Conservation (phyloP, 2,888 invertebrate species). For the Neoaliturus tenellus region DNA sequence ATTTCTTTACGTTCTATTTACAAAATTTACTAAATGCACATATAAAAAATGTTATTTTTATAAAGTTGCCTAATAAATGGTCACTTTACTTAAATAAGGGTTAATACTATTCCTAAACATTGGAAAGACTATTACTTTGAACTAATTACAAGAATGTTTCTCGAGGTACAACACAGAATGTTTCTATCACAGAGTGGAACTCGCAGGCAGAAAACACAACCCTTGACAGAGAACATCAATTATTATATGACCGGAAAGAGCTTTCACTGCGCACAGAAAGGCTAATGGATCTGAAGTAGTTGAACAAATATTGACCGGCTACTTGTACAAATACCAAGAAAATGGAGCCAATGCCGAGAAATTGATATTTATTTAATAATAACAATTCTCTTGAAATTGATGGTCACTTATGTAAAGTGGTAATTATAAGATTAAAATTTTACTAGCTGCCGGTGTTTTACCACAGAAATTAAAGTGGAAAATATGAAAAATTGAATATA, state of each 20-base stretch:
- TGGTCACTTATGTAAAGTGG: neutral
- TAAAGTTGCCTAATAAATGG: too few species aligned
- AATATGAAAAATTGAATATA: too few species aligned
- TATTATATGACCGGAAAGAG: conserved; percentile 33
- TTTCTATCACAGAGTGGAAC: neutral
- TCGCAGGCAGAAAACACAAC: neutral
- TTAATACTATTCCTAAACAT: too few species aligned
- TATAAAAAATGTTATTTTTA: too few species aligned
- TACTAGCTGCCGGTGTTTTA: too few species aligned
- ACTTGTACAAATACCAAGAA: conserved; percentile 5
- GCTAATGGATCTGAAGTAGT: conserved; percentile 33
- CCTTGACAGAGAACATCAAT: conserved; percentile 23
- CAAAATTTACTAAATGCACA: too few species aligned
- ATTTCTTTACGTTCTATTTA: too few species aligned
- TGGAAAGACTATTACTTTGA: too few species aligned
- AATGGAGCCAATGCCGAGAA: neutral
- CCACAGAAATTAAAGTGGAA: too few species aligned
- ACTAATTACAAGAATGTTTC: too few species aligned
- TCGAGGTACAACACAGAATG: neutral
- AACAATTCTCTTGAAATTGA: neutral
- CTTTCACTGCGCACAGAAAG: neutral
- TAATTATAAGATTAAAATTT: too few species aligned
- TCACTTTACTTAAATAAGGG: too few species aligned
- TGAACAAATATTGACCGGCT: neutral
- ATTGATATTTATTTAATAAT: neutral